These are phyloP conservation scores for Climacteris rufus DNA, from an alignment of 2,113 vertebrate genomes.

Conservation along the genomic window DNA sequence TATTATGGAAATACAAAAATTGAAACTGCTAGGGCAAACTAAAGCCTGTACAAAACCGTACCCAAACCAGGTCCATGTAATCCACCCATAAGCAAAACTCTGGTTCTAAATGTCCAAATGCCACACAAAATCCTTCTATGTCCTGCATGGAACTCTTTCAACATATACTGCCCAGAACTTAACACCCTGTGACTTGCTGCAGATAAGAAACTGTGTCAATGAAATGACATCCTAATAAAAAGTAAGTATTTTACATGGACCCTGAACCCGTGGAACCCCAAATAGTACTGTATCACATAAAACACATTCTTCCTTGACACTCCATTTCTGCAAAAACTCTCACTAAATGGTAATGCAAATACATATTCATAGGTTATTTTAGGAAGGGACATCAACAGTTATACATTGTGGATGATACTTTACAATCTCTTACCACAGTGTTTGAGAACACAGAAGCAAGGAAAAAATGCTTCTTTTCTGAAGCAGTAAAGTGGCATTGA, in stretches of 20 bases:
- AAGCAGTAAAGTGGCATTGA: neutral
- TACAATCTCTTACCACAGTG: neutral
- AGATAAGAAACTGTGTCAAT: neutral
- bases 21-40: neutral
- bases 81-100: neutral
- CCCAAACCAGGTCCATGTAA: neutral
- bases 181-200: neutral
- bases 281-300: neutral
- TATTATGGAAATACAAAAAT: neutral
- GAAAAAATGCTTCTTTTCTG: neutral
- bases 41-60: neutral
- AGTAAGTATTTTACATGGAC: neutral
- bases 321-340: neutral
- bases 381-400: neutral
- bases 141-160: fast-evolving
- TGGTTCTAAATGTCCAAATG: neutral
- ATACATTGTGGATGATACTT: neutral
- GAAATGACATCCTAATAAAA: neutral
- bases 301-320: neutral
- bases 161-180: fast-evolving
- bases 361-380: neutral
- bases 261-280: neutral
- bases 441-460: neutral
- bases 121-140: neutral
- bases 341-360: neutral